Percentiles rank a stretch among this genome's conserved stretches.
Evolutionary conservation across 1,140 invertebrate genomes (phyloP).

Genomic region (Choristoneura fumiferana): DNA sequence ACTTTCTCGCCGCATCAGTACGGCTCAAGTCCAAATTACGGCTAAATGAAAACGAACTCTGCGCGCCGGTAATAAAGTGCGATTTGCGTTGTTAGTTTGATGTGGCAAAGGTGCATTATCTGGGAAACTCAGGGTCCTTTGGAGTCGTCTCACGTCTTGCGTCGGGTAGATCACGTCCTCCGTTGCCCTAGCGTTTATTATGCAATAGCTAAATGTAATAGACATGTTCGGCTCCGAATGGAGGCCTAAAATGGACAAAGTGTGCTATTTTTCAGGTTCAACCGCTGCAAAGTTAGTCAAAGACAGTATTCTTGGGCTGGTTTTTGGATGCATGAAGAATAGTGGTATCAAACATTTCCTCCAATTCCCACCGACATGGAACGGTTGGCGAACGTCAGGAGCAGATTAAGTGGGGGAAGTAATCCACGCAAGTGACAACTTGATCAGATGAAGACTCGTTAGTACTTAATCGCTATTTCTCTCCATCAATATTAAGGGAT

Average conservation of each 20-base stretch:
- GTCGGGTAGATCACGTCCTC: constrained; percentile 54
- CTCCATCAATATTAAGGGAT: constrained; percentile 45
- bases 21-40: constrained; percentile 24
- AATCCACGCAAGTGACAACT: constrained; percentile 10
- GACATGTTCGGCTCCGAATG: constrained; percentile 49
- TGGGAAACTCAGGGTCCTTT: constrained; percentile 25
- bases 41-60: constrained; percentile 37
- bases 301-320: neutral
- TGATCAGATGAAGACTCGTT: constrained; percentile 6
- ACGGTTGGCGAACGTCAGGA: neutral
- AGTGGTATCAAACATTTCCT: too few relatives aligned
- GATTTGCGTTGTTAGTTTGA: constrained; percentile 43
- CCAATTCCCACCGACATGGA: too few relatives aligned
- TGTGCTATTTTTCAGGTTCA: constrained; percentile 10
- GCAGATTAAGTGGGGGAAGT: neutral
- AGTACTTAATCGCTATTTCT: constrained; percentile 32
- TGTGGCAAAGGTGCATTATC: constrained; percentile 41
- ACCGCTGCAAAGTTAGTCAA: constrained; percentile 1
- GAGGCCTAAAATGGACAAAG: constrained; percentile 23
- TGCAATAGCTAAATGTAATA: constrained; percentile 66
- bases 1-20: constrained; percentile 25
- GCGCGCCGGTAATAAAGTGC: constrained; percentile 44
- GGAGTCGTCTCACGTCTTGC: constrained; percentile 46
- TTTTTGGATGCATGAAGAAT: too few relatives aligned
- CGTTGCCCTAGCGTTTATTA: constrained; percentile 57